Base-by-base conservation (phyloP, 2,113 vertebrate genomes). In the Hypocryptadius cinnamomeus region DNA sequence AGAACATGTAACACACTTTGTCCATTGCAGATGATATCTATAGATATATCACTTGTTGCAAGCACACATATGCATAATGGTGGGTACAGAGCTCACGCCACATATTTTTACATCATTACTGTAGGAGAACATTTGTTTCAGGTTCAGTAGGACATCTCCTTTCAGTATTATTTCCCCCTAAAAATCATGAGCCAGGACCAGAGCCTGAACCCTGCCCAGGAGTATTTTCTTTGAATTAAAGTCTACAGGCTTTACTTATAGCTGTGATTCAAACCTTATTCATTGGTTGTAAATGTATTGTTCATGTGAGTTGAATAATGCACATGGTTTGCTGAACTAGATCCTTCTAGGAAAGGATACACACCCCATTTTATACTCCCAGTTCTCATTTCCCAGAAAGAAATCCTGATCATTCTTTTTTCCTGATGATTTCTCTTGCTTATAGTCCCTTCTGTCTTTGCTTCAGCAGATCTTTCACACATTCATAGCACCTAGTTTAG, bases 291-390 rank as follows among this genome's bases (percentile, higher is more conserved):
- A 80, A 77, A 19, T 48, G 13, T 15, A 54, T 25, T 73, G 11
- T 47, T 64, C 17, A 13, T 74, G 42, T 9, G 7, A 71, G 6
- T 23, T 48, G 51, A 80, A 84, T 51, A 73, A 74, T 35, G 16
- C 27, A n/a, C 11, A 63, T 2, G 45, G 13, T 74, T 78, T 90
- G 30, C 10, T 56, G 56, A 84, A 37, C 4, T n/a, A 31, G 4
- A 71, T 73, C 12, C 6, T 83, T 15, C 19, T 47, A 35, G 8
- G 42, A 69, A 92, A 88, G 22, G 28, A 5, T 24, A 28, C 5
- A 2, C 0, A 0, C 17, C 11, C 54, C 28, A 51, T 27, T 7
- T 71, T 48, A 24, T 39, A 39, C 2, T 69, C 8, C 9, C 14
- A 87, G 16, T 61, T 50, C 18, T 50, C 3, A 2, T 74, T 85